phyloP scores from a whole-genome alignment of 2,888 invertebrate species.

The Celastrina argiolus region DNA sequence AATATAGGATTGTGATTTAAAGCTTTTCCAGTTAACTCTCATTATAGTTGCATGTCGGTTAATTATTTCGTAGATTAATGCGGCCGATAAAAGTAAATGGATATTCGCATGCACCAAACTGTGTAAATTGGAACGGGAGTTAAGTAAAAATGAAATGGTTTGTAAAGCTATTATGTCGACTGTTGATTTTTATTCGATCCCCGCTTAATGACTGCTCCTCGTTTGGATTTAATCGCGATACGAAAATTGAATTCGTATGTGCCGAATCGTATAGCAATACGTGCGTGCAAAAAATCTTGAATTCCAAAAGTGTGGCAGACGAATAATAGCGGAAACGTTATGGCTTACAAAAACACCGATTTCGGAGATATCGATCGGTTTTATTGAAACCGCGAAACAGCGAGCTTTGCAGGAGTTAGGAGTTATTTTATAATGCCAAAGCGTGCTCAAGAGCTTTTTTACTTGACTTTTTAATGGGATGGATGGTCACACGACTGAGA shows the following conservation, averaged over 20 bases:
- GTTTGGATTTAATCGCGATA: slow-evolving; percentile 14
- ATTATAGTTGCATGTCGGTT: not conserved
- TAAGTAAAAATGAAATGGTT: slow-evolving; percentile 12
- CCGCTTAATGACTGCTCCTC: not conserved
- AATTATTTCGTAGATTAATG: not conserved
- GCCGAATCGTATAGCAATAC: not conserved
- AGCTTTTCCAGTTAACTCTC: not conserved
- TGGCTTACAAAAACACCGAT: too few species aligned
- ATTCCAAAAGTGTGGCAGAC: too few species aligned
- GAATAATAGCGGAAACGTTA: too few species aligned
- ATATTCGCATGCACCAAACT: not conserved
- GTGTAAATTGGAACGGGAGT: not conserved
- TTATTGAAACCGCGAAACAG: too few species aligned
- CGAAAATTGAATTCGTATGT: slow-evolving; percentile 11
- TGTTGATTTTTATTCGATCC: slow-evolving; percentile 3
- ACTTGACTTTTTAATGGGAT: too few species aligned
- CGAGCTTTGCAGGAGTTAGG: too few species aligned
- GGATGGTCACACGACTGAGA: too few species aligned
- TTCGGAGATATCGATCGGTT: too few species aligned
- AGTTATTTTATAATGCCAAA: too few species aligned
- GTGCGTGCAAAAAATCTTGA: not conserved
- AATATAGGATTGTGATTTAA: not conserved
- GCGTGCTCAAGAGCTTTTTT: too few species aligned
- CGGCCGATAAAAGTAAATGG: slow-evolving; percentile 3
- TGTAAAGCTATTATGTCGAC: not conserved